Evolutionary conservation across 2,888 invertebrate species (phyloP).

Genomic region (Eudasyphora cyanicolor): DNA sequence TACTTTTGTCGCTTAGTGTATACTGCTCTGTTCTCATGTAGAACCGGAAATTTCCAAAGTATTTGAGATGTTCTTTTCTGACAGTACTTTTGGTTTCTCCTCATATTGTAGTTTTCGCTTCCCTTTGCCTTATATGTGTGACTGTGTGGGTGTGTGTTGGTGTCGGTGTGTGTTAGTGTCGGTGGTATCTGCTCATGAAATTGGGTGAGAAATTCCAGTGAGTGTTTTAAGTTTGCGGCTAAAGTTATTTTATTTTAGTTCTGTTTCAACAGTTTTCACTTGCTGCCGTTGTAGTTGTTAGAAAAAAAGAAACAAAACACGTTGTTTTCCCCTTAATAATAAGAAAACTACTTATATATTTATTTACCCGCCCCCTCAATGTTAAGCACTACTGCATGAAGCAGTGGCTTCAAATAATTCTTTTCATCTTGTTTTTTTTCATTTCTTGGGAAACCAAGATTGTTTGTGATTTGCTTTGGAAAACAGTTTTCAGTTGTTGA

Average conservation of each 20-base stretch:
- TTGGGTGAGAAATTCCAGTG: slow-evolving; percentile 28
- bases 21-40: neutral
- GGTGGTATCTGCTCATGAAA: slow-evolving; percentile 22
- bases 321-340: neutral
- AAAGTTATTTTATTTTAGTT: slow-evolving; percentile 26
- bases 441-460: no score
- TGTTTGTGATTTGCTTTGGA: neutral
- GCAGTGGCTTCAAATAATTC: neutral
- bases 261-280: no score
- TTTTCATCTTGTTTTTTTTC: no score
- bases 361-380: slow-evolving; percentile 19
- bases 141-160: neutral
- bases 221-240: slow-evolving; percentile 36
- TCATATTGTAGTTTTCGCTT: neutral
- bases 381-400: neutral
- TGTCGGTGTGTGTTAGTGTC: neutral
- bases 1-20: no score
- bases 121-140: neutral
- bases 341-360: slow-evolving; percentile 26
- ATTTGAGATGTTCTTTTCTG: slow-evolving; percentile 39
- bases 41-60: slow-evolving; percentile 18
- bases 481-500: neutral
- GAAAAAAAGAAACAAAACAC: neutral
- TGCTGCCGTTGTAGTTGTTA: neutral
- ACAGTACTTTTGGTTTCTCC: neutral